Percentiles rank a stretch among this genome's conserved stretches.
These are phyloP conservation scores for Brachionus angularis DNA, from an alignment of 1,140 invertebrate species.

Conservation along the genomic window DNA sequence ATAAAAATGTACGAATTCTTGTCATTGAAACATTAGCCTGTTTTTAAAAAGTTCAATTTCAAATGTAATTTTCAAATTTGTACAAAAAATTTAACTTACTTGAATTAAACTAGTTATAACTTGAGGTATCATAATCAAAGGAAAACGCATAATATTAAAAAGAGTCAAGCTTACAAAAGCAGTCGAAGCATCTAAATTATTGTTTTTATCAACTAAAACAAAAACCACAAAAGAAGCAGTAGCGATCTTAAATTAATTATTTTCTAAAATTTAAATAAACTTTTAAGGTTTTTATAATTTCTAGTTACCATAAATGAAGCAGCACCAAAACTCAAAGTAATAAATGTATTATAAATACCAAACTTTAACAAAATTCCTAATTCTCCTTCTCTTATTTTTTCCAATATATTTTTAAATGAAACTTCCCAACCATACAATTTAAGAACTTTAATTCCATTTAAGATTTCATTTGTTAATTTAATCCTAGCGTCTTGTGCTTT, in stretches of 20 bases:
- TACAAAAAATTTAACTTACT: slow-evolving; percentile 13
- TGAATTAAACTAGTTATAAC: slow-evolving; percentile 54
- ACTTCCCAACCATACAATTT: slow-evolving; percentile 57
- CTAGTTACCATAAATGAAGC: slow-evolving; percentile 73
- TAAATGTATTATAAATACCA: slow-evolving; percentile 63
- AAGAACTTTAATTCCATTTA: slow-evolving; percentile 59
- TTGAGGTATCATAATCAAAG: slow-evolving; percentile 64
- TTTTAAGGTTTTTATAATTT: not conserved
- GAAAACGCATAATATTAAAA: slow-evolving; percentile 94
- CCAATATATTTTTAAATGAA: slow-evolving; percentile 59
- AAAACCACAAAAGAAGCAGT: slow-evolving; percentile 56
- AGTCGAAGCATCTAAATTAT: slow-evolving; percentile 55
- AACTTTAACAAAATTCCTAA: slow-evolving; percentile 57
- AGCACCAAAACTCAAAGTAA: slow-evolving; percentile 88
- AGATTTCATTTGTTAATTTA: slow-evolving; percentile 58
- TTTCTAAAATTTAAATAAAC: slow-evolving; percentile 5
- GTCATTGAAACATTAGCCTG: slow-evolving; percentile 43
- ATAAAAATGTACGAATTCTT: slow-evolving; percentile 34
- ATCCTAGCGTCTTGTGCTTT: slow-evolving; percentile 63
- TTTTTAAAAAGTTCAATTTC: not conserved
- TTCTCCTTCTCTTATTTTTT: slow-evolving; percentile 56
- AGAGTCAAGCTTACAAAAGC: slow-evolving; percentile 90
- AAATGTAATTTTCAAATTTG: not conserved
- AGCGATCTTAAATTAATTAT: slow-evolving; percentile 45
- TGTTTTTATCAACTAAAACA: slow-evolving; percentile 50